These are phyloP conservation scores for Chymomyza caudatula DNA, from an alignment of 2,888 invertebrate genomes.

Conservation along the genomic window DNA sequence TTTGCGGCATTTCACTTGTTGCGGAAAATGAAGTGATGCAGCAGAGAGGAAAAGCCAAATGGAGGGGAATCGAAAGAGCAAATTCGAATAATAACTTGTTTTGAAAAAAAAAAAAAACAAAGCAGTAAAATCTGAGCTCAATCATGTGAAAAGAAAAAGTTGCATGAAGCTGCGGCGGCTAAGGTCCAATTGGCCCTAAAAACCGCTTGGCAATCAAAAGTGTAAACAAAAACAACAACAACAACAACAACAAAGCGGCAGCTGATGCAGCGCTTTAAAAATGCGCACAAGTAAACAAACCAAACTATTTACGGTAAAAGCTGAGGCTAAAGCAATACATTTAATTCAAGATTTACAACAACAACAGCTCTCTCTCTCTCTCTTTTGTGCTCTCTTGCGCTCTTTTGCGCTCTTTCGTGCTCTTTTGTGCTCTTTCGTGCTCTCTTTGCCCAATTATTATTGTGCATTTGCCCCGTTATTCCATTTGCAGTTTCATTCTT, in stretches of 20 bases:
- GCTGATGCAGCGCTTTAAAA: background rate
- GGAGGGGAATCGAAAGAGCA: too few relatives aligned
- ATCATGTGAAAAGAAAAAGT: background rate
- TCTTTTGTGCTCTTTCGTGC: background rate
- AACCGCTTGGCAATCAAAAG: background rate
- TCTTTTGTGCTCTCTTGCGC: too few relatives aligned
- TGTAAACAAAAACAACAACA: background rate
- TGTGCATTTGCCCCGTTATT: conserved; percentile 16
- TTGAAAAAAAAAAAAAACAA: too few relatives aligned
- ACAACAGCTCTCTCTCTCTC: background rate
- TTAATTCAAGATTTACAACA: background rate
- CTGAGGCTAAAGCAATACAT: background rate
- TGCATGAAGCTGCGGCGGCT: background rate
- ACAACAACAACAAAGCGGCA: background rate
- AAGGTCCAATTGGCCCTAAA: background rate
- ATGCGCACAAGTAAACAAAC: background rate
- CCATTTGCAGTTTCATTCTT: conserved; percentile 16
- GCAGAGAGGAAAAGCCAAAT: background rate
- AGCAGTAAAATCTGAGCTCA: background rate
- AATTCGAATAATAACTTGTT: background rate
- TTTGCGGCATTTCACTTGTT: background rate
- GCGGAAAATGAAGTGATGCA: background rate
- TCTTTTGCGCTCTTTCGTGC: background rate
- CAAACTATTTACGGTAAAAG: too few relatives aligned
- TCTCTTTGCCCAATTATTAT: background rate